A percentile compares a stretch with the other conserved stretches of the same genome.
Evolutionary conservation across 1,140 invertebrate genomes (phyloP).

Genomic region (Drosophila navojoa): DNA sequence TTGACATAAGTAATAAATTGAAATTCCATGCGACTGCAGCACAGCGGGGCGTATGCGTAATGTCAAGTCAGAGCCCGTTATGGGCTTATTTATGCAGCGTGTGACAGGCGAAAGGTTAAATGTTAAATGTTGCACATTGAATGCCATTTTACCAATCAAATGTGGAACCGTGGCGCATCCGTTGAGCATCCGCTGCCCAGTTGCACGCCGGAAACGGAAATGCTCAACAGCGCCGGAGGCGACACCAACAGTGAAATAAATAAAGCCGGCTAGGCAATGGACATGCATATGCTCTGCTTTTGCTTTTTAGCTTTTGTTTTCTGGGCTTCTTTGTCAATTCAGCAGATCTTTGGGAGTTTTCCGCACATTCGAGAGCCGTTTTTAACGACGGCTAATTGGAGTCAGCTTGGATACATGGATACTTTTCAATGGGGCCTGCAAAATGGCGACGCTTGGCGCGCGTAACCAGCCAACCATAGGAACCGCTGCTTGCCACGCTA

Average conservation of each 20-base stretch:
- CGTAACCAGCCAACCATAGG: slow-evolving; percentile 10
- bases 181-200: slow-evolving; percentile 17
- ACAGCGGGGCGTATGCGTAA: slow-evolving; percentile 47
- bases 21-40: slow-evolving; percentile 10
- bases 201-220: slow-evolving; percentile 62
- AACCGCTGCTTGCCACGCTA: slow-evolving; percentile 76
- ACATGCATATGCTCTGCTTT: slow-evolving; percentile 38
- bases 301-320: background rate
- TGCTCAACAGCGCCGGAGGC: slow-evolving; percentile 53
- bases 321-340: background rate
- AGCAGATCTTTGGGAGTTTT: slow-evolving; percentile 27
- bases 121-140: slow-evolving; percentile 74
- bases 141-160: slow-evolving; percentile 52
- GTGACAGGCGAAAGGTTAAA: slow-evolving; percentile 70
- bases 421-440: slow-evolving; percentile 1
- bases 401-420: slow-evolving; percentile 1
- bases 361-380: background rate
- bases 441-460: slow-evolving; percentile 25
- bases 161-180: slow-evolving; percentile 44
- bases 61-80: slow-evolving; percentile 26
- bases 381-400: slow-evolving; percentile 11
- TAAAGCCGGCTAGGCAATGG: slow-evolving; percentile 41
- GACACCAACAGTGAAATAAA: slow-evolving; percentile 35
- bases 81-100: slow-evolving; percentile 52
- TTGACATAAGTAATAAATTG: slow-evolving; percentile 52